phyloP scores from a whole-genome alignment of 2,113 vertebrate species.

The Catharus minimus region DNA sequence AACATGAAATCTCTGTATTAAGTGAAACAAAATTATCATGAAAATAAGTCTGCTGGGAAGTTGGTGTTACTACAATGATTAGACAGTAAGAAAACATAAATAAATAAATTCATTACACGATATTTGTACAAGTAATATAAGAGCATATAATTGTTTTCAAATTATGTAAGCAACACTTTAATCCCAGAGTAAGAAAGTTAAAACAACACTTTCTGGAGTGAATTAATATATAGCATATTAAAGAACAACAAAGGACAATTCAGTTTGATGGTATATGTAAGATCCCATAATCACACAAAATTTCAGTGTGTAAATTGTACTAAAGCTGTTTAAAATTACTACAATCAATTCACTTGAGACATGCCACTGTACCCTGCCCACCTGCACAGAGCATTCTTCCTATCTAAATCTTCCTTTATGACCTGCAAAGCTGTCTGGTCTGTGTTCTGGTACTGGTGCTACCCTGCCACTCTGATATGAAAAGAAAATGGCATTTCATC shows the following conservation, averaged over 20 bases:
- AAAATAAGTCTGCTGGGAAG: background rate
- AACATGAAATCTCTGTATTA: background rate
- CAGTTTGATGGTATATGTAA: background rate
- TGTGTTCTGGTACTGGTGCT: background rate
- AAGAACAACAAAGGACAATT: background rate
- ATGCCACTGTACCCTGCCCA: background rate
- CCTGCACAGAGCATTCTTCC: background rate
- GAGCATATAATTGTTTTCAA: background rate
- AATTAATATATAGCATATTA: background rate
- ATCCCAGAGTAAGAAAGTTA: background rate
- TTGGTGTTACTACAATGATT: background rate
- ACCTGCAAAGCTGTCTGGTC: background rate
- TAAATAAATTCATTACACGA: background rate
- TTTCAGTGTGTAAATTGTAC: background rate
- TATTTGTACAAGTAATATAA: background rate
- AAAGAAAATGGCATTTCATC: background rate
- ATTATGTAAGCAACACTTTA: background rate
- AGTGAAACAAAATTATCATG: background rate
- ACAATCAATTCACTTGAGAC: background rate
- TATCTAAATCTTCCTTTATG: background rate
- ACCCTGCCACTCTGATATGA: background rate
- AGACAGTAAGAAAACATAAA: background rate
- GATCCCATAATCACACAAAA: background rate
- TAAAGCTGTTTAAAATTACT: background rate
- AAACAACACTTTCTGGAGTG: background rate